These are phyloP conservation scores for Stegodyphus mimosarum DNA, from an alignment of 1,140 invertebrate species.

Conservation along the genomic window DNA sequence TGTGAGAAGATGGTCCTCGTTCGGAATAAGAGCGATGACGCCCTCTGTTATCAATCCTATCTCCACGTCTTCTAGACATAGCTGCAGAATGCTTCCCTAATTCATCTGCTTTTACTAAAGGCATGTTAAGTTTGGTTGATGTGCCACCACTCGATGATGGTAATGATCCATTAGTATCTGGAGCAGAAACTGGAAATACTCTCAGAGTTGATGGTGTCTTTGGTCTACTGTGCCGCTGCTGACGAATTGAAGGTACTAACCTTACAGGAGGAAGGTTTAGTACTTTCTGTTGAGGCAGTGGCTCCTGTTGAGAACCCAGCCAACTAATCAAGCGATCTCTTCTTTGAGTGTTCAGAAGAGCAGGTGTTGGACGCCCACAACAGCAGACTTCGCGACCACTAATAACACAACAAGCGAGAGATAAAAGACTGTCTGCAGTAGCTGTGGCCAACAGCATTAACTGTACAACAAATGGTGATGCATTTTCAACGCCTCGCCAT, in stretches of 20 bases:
- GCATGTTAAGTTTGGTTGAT: slow-evolving; percentile 14
- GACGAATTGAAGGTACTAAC: slow-evolving; percentile 34
- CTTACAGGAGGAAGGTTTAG: slow-evolving; percentile 26
- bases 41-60: slow-evolving; percentile 1
- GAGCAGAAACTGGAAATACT: slow-evolving; percentile 1
- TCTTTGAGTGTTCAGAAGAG: slow-evolving; percentile 10
- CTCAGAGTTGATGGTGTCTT: slow-evolving; percentile 50
- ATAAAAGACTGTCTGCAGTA: slow-evolving; percentile 42
- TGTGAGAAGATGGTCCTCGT: background rate
- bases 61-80: slow-evolving; percentile 2
- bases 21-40: background rate
- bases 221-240: background rate
- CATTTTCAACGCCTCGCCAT: slow-evolving; percentile 45
- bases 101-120: slow-evolving; percentile 52
- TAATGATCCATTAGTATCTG: slow-evolving; percentile 26
- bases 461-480: slow-evolving; percentile 46
- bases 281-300: slow-evolving; percentile 15
- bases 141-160: slow-evolving; percentile 28
- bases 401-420: slow-evolving; percentile 50
- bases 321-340: slow-evolving; percentile 51
- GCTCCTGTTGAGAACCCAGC: slow-evolving; percentile 47
- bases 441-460: slow-evolving; percentile 43
- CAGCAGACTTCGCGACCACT: slow-evolving; percentile 53
- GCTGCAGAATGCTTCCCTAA: slow-evolving; percentile 1
- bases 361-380: slow-evolving; percentile 44